phyloP scores from a whole-genome alignment of 2,113 vertebrate genomes.

The Prietella phreatophila region DNA sequence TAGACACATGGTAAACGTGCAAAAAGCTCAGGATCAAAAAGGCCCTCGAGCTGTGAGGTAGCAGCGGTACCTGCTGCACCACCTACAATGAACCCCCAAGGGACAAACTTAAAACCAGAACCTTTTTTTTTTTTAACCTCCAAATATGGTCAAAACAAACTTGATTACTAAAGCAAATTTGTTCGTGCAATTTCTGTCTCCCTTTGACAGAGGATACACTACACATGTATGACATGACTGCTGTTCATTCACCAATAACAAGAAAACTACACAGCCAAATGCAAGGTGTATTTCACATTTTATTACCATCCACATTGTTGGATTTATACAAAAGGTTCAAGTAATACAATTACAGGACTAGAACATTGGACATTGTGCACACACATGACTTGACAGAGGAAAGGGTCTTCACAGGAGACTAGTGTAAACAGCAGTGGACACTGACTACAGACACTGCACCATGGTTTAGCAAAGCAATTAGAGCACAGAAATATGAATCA shows the following conservation, averaged over 20 bases:
- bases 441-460: not conserved
- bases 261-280: not conserved
- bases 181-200: not conserved
- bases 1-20: not conserved
- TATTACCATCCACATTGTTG: slow-evolving; percentile 48
- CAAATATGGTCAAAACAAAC: not conserved
- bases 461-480: not conserved
- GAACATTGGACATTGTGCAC: slow-evolving; percentile 30
- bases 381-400: slow-evolving; percentile 14
- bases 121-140: not conserved
- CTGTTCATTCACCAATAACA: not conserved
- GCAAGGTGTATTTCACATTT: slow-evolving; percentile 44
- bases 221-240: not conserved
- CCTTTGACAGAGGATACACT: not conserved
- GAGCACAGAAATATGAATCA: slow-evolving; percentile 30
- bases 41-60: not conserved
- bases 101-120: not conserved
- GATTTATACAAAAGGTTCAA: slow-evolving; percentile 55
- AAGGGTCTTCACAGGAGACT: not conserved
- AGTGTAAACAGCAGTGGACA: slow-evolving; percentile 11
- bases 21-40: not conserved
- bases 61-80: not conserved
- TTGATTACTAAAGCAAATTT: not conserved
- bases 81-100: not conserved
- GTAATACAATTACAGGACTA: slow-evolving; percentile 48